These are phyloP conservation scores for Astropecten irregularis DNA, from an alignment of 53 echinoderm and acorn worm species.

Conservation along the genomic window DNA sequence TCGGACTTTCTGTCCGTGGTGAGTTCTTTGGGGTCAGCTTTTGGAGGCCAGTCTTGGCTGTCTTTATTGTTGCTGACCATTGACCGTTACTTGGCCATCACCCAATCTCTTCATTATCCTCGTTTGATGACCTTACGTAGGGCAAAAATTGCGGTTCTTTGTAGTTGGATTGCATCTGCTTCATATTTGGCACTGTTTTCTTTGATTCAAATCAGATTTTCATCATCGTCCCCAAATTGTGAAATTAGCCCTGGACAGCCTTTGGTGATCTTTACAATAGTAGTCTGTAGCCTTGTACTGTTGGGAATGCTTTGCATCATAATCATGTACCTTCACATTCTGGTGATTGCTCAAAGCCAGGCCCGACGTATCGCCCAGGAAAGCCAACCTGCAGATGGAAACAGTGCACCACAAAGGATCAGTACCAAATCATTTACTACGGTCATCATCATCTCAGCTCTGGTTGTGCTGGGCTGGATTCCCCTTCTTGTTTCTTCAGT, in stretches of 20 bases:
- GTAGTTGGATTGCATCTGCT: too few relatives aligned
- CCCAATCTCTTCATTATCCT: conserved; percentile 2
- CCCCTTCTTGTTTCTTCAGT: too few relatives aligned
- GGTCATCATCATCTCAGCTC: neutral
- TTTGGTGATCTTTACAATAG: too few relatives aligned
- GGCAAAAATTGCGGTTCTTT: neutral
- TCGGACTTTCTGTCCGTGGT: neutral
- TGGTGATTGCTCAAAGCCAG: conserved; percentile 19
- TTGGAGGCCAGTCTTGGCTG: neutral
- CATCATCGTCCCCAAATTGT: neutral
- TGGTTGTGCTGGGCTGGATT: neutral
- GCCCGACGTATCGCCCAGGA: conserved; percentile 23
- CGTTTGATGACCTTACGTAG: conserved; percentile 4
- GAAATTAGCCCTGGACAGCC: neutral
- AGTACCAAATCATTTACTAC: neutral
- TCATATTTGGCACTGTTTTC: too few relatives aligned
- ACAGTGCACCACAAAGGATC: neutral
- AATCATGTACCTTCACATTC: conserved; percentile 7
- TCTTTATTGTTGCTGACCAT: conserved; percentile 6
- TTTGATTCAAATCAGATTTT: neutral
- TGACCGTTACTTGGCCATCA: conserved; percentile 26
- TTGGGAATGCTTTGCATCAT: neutral
- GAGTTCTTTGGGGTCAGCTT: neutral
- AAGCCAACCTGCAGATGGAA: neutral
- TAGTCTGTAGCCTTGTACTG: neutral